Percentiles rank a stretch among this genome's conserved stretches.
phyloP scores from a whole-genome alignment of 2,888 invertebrate species.

The Nephrotoma flavescens region DNA sequence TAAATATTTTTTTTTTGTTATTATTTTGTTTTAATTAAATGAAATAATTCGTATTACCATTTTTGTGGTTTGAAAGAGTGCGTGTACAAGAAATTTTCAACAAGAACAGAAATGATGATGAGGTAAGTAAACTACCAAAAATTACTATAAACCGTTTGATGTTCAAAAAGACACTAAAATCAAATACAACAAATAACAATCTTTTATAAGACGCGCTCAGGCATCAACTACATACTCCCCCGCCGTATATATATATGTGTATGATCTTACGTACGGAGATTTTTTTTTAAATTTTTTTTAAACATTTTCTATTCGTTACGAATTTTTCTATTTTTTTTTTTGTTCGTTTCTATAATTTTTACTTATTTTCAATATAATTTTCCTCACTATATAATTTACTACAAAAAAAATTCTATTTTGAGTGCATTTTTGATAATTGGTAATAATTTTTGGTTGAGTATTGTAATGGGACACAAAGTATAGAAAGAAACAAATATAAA shows the following conservation, averaged over 20 bases:
- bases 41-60: background rate
- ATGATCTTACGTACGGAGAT: background rate
- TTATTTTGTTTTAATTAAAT: background rate
- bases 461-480: background rate
- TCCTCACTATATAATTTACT: background rate
- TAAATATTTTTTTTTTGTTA: background rate
- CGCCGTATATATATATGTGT: background rate
- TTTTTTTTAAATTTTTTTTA: background rate
- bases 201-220: slow-evolving; percentile 1
- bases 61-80: background rate
- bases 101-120: background rate
- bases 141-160: background rate
- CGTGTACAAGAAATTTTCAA: background rate
- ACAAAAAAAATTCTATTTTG: background rate
- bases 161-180: slow-evolving; percentile 4
- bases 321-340: background rate
- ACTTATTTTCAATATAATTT: background rate
- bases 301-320: background rate
- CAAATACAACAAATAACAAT: slow-evolving; percentile 1
- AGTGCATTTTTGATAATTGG: background rate
- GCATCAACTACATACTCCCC: background rate
- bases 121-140: background rate
- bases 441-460: background rate
- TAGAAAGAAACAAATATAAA: background rate
- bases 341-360: background rate